Conservation (phyloP, 2,113 vertebrate genomes). For the Tragelaphus scriptus region DNA sequence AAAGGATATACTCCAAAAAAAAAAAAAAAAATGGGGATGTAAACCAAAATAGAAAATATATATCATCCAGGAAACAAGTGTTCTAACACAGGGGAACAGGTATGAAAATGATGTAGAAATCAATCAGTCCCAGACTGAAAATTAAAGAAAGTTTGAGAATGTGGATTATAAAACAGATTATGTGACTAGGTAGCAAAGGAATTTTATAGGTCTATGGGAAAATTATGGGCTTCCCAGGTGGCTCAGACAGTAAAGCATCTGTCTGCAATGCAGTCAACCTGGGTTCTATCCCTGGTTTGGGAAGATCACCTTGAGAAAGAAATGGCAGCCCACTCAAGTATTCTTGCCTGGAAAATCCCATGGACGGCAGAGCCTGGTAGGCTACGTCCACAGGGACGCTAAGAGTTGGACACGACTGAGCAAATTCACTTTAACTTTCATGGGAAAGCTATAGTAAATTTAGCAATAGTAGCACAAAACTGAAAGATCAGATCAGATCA, state of each 20-base stretch:
- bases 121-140: neutral
- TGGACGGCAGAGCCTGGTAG: too few species aligned
- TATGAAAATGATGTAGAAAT: neutral
- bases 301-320: too few species aligned
- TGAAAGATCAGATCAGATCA: too few species aligned
- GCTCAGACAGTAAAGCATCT: too few species aligned
- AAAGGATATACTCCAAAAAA: neutral
- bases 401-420: too few species aligned
- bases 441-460: neutral
- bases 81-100: neutral
- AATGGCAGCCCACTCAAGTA: too few species aligned
- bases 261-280: too few species aligned
- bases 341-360: too few species aligned
- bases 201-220: neutral
- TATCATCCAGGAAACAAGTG: accelerated
- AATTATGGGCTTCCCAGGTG: too few species aligned
- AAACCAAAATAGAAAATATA: neutral
- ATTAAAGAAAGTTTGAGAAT: neutral
- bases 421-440: too few species aligned
- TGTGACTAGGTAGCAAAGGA: neutral
- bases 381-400: too few species aligned
- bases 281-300: too few species aligned
- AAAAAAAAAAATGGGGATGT: neutral
- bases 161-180: neutral
- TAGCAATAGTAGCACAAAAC: neutral